Evolutionary conservation across 2,797 vertebrate genomes (phyloP).

Genomic region (Parauchenoglanis punctatus): DNA sequence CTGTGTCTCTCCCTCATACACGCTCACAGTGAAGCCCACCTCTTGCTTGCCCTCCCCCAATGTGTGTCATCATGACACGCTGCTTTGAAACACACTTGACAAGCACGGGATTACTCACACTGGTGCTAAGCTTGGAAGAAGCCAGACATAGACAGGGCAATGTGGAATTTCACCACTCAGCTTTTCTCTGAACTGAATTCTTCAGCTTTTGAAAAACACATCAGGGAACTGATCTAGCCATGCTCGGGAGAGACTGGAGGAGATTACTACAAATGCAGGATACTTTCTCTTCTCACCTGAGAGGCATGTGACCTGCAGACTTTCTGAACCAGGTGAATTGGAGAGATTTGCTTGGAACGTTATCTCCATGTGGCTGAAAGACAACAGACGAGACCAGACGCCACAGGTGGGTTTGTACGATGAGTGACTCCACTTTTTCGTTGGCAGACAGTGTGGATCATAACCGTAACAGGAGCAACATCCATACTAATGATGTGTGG

Average conservation of each 20-base stretch:
- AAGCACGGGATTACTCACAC: constrained; percentile 70
- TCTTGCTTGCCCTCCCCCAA: constrained; percentile 72
- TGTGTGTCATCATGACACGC: constrained; percentile 74
- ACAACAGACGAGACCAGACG: constrained; percentile 33
- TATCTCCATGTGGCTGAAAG: constrained; percentile 33
- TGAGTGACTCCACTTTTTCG: constrained; percentile 67
- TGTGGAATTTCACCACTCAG: constrained; percentile 59
- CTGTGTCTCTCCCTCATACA: constrained; percentile 7
- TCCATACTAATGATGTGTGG: constrained; percentile 68
- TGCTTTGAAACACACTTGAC: constrained; percentile 67
- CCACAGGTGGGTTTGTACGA: constrained; percentile 49
- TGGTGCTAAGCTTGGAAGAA: constrained; percentile 66
- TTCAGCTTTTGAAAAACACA: not conserved
- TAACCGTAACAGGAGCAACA: constrained; percentile 59
- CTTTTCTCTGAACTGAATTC: constrained; percentile 54
- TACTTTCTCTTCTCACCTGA: constrained; percentile 32
- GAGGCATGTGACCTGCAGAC: constrained; percentile 17
- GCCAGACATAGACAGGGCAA: constrained; percentile 62
- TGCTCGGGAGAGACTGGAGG: constrained; percentile 3
- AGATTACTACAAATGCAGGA: constrained; percentile 21
- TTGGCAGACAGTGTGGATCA: constrained; percentile 51
- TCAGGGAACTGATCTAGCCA: constrained; percentile 12
- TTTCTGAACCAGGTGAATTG: constrained; percentile 17
- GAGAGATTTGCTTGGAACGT: constrained; percentile 10
- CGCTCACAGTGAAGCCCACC: constrained; percentile 58